A percentile compares a stretch with the other conserved stretches of the same genome.
Conservation (phyloP, 2,797 vertebrate species). For the Catamblyrhynchus diadema region DNA sequence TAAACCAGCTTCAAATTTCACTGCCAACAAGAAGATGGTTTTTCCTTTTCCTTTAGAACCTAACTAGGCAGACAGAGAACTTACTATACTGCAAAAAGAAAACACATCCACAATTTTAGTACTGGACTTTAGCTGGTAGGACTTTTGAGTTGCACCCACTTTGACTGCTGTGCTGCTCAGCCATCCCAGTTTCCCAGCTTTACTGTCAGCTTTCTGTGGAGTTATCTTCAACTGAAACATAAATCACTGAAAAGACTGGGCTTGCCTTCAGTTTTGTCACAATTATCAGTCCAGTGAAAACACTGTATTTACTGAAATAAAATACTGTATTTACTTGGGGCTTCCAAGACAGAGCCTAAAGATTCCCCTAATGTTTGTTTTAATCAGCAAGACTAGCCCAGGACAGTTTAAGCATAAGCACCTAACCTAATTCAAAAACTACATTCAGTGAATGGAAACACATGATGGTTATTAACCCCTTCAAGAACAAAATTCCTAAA, state of each 20-base stretch:
- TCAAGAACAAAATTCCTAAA: not conserved
- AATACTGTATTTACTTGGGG: not conserved
- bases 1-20: constrained; percentile 4
- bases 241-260: not conserved
- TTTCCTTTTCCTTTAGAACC: not conserved
- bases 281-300: not conserved
- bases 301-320: not conserved
- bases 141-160: not conserved
- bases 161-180: not conserved
- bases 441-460: not conserved
- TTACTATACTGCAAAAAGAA: not conserved
- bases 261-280: not conserved
- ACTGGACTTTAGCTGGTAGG: not conserved
- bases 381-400: not conserved
- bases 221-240: not conserved
- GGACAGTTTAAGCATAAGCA: not conserved
- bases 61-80: not conserved
- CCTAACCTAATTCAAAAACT: not conserved
- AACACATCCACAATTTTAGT: not conserved
- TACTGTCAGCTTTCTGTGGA: not conserved
- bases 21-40: not conserved
- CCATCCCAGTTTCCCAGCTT: not conserved
- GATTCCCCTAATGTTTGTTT: not conserved
- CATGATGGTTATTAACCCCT: not conserved
- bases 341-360: not conserved